Evolutionary conservation across 1,140 invertebrate species (phyloP), one percentile per base, ranked within the genome.

Genomic region (Apis cerana): DNA sequence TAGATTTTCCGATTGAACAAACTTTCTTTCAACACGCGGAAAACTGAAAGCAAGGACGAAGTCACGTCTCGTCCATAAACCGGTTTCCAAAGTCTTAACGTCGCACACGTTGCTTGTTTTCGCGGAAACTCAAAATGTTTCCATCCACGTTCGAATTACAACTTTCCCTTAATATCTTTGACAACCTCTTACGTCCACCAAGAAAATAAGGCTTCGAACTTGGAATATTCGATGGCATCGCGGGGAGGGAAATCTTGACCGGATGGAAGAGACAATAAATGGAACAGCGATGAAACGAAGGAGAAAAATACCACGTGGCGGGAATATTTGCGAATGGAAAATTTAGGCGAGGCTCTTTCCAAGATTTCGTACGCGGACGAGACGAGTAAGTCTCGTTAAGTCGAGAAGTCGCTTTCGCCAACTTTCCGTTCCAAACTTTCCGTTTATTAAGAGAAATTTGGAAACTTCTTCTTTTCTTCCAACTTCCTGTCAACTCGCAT

Each of bases 361-460:
- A 61, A 76, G 71, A 67, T 88, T 80, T 76, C 78, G 59, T 64
- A 69, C 54, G 21, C 27, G 17, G 48, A 61, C 23, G 59, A 71
- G 61, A n/a, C 69, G 72, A 67, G 33, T 33, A 87, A 87, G 48
- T 85, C 70, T 85, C 83, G 85, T 85, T 88, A 88, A 87, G 75
- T 70, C 17, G 70, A 75, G 64, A 75, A 59, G 27, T 48, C 21
- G 65, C 75, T 85, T 87, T 76, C 75, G 83, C 54, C 62, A 33
- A 77, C 64, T 77, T 61, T 69, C 50, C 48, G 50, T 54, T 17
- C 13, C 8, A 48, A 80, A 88, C 78, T 88, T 83, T 52, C n/a
- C 48, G 77, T 72, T 88, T 85, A 88, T 88, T 88, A 78, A 88
- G 80, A 80, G 70, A 83, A 83, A 88, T 88, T 88, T 56, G 67